These are phyloP conservation scores for Hydropsyche tenuis DNA, from an alignment of 1,140 invertebrate genomes.

Conservation along the genomic window DNA sequence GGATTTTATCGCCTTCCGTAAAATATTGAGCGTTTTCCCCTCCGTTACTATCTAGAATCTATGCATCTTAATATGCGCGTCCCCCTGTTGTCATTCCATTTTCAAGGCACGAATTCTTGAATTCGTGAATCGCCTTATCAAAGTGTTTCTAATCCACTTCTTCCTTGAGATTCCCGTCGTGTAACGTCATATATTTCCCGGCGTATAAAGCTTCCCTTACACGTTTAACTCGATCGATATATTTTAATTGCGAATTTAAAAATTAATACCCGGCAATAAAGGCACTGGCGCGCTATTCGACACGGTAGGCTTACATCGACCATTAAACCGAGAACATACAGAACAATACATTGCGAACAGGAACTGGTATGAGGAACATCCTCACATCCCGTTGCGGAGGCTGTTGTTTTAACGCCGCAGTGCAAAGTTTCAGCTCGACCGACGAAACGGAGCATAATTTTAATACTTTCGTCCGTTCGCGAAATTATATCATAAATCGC, in stretches of 20 bases:
- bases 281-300: background rate
- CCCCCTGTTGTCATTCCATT: conserved; percentile 6
- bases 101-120: conserved; percentile 19
- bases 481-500: too few species aligned
- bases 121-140: conserved; percentile 27
- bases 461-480: too few species aligned
- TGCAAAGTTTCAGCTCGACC: conserved; percentile 9
- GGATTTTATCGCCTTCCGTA: too few species aligned
- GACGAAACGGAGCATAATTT: background rate
- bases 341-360: conserved; percentile 39
- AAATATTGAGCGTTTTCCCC: too few species aligned
- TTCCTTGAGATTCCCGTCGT: conserved; percentile 22
- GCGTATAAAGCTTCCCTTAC: background rate
- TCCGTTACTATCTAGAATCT: background rate
- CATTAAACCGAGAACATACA: conserved; percentile 32
- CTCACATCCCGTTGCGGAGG: conserved; percentile 19
- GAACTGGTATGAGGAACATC: conserved; percentile 36
- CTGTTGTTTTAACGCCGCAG: conserved; percentile 13
- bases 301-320: conserved; percentile 18
- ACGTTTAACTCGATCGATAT: background rate
- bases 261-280: conserved; percentile 14
- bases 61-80: conserved; percentile 16
- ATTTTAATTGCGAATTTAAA: background rate
- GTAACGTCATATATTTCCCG: background rate
- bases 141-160: conserved; percentile 27